A percentile compares a stretch with the other conserved stretches of the same genome.
Conservation (phyloP, 2,888 invertebrate genomes). For the Nemapogon koenigi region DNA sequence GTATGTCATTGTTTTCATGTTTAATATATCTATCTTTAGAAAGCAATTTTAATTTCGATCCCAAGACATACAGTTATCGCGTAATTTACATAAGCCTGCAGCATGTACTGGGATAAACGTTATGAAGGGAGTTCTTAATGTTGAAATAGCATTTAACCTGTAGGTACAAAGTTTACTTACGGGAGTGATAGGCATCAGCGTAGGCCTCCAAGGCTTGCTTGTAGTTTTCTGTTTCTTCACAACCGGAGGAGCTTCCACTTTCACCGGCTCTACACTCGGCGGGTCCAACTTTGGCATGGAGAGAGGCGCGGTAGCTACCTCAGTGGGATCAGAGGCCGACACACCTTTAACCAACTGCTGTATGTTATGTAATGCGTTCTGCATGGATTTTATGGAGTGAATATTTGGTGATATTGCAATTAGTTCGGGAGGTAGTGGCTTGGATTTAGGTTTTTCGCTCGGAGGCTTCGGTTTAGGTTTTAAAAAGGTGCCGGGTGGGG, state of each 20-base stretch:
- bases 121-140: too few relatives aligned
- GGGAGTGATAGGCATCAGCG: constrained; percentile 70
- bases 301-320: constrained; percentile 43
- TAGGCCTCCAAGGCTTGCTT: constrained; percentile 75
- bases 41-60: too few relatives aligned
- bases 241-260: constrained; percentile 32
- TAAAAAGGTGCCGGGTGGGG: constrained; percentile 30
- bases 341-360: constrained; percentile 57
- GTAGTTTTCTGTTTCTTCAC: constrained; percentile 54
- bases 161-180: constrained; percentile 30
- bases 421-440: constrained; percentile 61
- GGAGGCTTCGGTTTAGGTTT: constrained; percentile 29
- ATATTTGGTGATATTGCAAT: constrained; percentile 62
- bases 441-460: constrained; percentile 34
- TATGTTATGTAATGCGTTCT: constrained; percentile 53
- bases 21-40: too few relatives aligned
- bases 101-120: too few relatives aligned
- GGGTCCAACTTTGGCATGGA: constrained; percentile 25
- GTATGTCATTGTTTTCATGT: too few relatives aligned
- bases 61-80: too few relatives aligned
- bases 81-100: too few relatives aligned
- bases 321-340: constrained; percentile 48
- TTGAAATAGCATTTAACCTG: too few relatives aligned
- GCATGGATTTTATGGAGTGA: constrained; percentile 49
- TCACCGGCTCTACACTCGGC: constrained; percentile 33